Percentiles rank a stretch among this genome's conserved stretches.
Conservation (phyloP, 2,113 vertebrate species). For the Urocolius indicus region DNA sequence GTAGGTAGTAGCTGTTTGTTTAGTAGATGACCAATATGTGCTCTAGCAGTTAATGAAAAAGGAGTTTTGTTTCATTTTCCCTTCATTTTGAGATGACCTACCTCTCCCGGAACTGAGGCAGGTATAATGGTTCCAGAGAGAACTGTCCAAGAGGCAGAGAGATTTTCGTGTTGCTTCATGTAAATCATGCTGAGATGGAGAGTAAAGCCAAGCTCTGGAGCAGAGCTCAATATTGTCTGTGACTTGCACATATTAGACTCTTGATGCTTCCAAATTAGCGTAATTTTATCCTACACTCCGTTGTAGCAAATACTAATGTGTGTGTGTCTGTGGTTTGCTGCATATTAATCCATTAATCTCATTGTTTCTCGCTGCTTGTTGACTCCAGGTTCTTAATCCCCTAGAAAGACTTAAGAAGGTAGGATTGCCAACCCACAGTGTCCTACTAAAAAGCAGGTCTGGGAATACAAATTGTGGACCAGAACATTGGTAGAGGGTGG, state of each 20-base stretch:
- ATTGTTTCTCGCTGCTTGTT: not conserved
- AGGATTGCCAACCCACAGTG: not conserved
- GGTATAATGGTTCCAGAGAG: not conserved
- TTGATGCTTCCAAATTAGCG: not conserved
- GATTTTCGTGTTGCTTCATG: not conserved
- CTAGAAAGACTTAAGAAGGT: not conserved
- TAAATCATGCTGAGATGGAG: not conserved
- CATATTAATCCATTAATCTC: not conserved
- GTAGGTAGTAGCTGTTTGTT: not conserved
- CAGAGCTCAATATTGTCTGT: not conserved
- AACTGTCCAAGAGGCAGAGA: not conserved
- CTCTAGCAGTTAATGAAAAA: not conserved
- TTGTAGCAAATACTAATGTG: not conserved
- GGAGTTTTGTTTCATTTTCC: not conserved
- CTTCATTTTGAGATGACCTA: not conserved
- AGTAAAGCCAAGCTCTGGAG: not conserved
- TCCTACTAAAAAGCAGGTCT: not conserved
- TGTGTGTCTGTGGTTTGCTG: not conserved
- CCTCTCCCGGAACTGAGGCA: not conserved
- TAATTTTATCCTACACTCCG: not conserved
- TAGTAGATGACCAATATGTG: not conserved
- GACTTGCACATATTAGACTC: not conserved
- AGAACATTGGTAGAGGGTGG: not conserved
- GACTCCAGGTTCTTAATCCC: not conserved
- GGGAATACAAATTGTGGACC: not conserved